A percentile compares a stretch with the other conserved stretches of the same genome.
phyloP scores from a whole-genome alignment of 1,140 invertebrate species.

The Ruditapes philippinarum region DNA sequence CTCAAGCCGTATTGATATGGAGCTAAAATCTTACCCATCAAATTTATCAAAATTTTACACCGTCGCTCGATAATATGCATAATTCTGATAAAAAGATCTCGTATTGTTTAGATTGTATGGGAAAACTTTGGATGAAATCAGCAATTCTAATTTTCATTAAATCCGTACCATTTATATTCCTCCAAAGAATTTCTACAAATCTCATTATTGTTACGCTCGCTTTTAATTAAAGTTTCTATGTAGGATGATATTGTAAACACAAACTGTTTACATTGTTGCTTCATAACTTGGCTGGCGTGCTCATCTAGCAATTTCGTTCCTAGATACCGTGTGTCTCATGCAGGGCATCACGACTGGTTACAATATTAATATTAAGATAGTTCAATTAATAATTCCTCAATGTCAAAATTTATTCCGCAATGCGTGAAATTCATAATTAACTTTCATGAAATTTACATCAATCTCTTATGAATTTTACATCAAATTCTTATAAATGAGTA shows the following conservation, averaged over 20 bases:
- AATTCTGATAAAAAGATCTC: slow-evolving; percentile 47
- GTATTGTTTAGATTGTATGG: slow-evolving; percentile 18
- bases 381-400: background rate
- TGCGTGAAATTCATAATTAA: background rate
- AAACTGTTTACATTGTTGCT: slow-evolving; percentile 32
- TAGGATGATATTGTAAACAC: slow-evolving; percentile 26
- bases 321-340: background rate
- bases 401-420: background rate
- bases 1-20: slow-evolving; percentile 41
- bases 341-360: background rate
- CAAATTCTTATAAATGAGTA: background rate
- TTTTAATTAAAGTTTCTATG: slow-evolving; percentile 58
- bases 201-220: slow-evolving; percentile 38
- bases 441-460: background rate
- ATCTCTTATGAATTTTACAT: background rate
- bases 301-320: background rate
- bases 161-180: slow-evolving; percentile 49
- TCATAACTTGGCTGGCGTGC: background rate
- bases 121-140: slow-evolving; percentile 55
- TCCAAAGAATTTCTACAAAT: slow-evolving; percentile 54
- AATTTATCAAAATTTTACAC: slow-evolving; percentile 63
- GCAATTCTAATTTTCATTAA: slow-evolving; percentile 50
- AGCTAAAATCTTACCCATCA: slow-evolving; percentile 36
- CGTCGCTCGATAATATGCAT: slow-evolving; percentile 12
- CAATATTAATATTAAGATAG: background rate